These are phyloP conservation scores for Hestina assimilis DNA, from an alignment of 1,140 invertebrate species.

Conservation along the genomic window DNA sequence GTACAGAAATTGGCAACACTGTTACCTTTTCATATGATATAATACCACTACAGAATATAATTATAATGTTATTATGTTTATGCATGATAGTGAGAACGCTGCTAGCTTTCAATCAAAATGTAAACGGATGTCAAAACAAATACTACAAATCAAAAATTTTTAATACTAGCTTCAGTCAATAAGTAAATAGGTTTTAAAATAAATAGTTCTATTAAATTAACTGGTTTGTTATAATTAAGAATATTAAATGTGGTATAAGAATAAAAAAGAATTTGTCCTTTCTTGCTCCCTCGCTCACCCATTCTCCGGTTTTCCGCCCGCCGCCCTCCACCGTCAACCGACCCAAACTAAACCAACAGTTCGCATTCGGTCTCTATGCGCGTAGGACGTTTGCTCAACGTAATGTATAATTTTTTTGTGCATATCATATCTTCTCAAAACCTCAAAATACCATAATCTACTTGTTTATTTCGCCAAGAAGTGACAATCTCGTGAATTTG, in stretches of 20 bases:
- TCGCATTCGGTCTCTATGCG: slow-evolving; percentile 70
- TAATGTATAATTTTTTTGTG: slow-evolving; percentile 77
- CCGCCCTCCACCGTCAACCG: slow-evolving; percentile 62
- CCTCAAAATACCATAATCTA: slow-evolving; percentile 72
- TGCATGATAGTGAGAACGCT: slow-evolving; percentile 7
- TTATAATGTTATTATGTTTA: too few species aligned
- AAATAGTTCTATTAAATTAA: not conserved
- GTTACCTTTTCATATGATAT: not conserved
- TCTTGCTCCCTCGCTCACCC: slow-evolving; percentile 57
- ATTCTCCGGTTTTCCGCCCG: slow-evolving; percentile 70
- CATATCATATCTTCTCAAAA: slow-evolving; percentile 71
- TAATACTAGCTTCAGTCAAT: not conserved
- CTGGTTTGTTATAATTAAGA: not conserved
- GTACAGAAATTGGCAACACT: not conserved
- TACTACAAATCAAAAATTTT: slow-evolving; percentile 7
- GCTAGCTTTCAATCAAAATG: slow-evolving; percentile 28
- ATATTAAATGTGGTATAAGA: not conserved
- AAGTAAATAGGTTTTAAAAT: slow-evolving; percentile 3
- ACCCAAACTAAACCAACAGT: slow-evolving; percentile 74
- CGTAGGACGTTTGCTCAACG: slow-evolving; percentile 63
- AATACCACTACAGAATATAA: not conserved
- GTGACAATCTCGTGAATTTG: slow-evolving; percentile 65
- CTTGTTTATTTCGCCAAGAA: slow-evolving; percentile 50
- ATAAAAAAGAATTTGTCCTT: slow-evolving; percentile 44
- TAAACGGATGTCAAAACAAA: slow-evolving; percentile 33